These are phyloP conservation scores for Psettodes erumei DNA, from an alignment of 2,113 vertebrate genomes.

Conservation along the genomic window DNA sequence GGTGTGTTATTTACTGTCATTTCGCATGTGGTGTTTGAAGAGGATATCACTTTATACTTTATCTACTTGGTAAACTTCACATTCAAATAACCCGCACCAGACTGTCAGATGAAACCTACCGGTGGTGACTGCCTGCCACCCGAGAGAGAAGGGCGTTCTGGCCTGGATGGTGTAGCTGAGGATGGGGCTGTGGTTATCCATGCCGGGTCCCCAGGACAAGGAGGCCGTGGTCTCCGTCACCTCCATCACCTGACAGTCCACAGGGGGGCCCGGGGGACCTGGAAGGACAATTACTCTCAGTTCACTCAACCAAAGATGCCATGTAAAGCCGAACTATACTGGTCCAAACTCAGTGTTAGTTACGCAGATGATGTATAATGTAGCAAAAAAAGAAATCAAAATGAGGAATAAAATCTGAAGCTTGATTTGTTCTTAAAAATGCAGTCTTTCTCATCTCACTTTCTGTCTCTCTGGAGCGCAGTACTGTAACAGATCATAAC, in stretches of 20 bases:
- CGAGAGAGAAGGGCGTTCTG: slow-evolving; percentile 93
- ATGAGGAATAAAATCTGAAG: background rate
- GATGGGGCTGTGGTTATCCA: slow-evolving; percentile 94
- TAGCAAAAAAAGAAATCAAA: background rate
- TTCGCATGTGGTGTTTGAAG: slow-evolving; percentile 36
- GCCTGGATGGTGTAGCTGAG: slow-evolving; percentile 93
- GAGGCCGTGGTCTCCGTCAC: slow-evolving; percentile 90
- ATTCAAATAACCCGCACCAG: slow-evolving; percentile 13
- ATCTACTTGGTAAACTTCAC: slow-evolving; percentile 3
- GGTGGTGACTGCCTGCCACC: slow-evolving; percentile 94
- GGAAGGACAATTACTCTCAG: slow-evolving; percentile 8
- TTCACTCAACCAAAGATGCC: slow-evolving; percentile 3
- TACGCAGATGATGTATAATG: background rate
- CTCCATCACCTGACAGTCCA: slow-evolving; percentile 91
- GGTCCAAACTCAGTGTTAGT: background rate
- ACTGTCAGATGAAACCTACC: slow-evolving; percentile 76
- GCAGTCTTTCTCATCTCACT: background rate
- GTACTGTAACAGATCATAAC: background rate
- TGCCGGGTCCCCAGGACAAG: slow-evolving; percentile 91
- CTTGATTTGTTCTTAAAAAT: background rate
- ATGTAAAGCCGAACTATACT: background rate
- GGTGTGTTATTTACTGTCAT: slow-evolving; percentile 54
- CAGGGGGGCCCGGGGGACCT: slow-evolving; percentile 94
- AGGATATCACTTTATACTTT: slow-evolving; percentile 17
- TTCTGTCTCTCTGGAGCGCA: background rate